A percentile compares a stretch with the other conserved stretches of the same genome.
Conservation (phyloP, 92 coral and sea anemone species). For the Palythoa grandiflora region DNA sequence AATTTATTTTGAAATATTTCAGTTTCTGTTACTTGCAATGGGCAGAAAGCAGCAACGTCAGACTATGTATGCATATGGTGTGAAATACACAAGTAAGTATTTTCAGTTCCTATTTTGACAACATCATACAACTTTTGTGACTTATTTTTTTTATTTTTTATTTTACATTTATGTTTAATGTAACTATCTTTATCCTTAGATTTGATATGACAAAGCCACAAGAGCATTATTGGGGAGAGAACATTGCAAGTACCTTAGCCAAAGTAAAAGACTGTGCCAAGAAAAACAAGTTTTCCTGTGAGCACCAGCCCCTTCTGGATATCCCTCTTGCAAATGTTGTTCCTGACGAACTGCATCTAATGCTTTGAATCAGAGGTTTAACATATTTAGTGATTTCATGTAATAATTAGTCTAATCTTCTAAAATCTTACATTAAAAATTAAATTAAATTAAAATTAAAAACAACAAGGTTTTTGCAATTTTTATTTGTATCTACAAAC, state of each 20-base stretch:
- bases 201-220: slow-evolving; percentile 66
- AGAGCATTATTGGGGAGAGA: slow-evolving; percentile 49
- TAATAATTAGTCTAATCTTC: neutral
- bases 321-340: slow-evolving; percentile 67
- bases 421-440: no score
- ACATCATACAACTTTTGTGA: no score
- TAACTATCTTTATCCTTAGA: neutral
- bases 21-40: neutral
- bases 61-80: no score
- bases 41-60: neutral
- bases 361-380: slow-evolving; percentile 54
- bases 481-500: neutral
- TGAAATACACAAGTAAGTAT: no score
- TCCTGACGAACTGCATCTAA: slow-evolving; percentile 67
- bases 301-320: slow-evolving; percentile 55
- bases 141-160: no score
- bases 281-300: slow-evolving; percentile 44
- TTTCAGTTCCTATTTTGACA: no score
- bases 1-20: neutral
- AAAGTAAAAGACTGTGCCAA: slow-evolving; percentile 51
- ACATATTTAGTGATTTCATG: neutral
- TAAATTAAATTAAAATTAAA: no score
- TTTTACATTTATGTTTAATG: no score
- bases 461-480: neutral
- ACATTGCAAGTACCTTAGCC: slow-evolving; percentile 35